Conservation (phyloP, 2,888 invertebrate genomes). For the Lobophora halterata region DNA sequence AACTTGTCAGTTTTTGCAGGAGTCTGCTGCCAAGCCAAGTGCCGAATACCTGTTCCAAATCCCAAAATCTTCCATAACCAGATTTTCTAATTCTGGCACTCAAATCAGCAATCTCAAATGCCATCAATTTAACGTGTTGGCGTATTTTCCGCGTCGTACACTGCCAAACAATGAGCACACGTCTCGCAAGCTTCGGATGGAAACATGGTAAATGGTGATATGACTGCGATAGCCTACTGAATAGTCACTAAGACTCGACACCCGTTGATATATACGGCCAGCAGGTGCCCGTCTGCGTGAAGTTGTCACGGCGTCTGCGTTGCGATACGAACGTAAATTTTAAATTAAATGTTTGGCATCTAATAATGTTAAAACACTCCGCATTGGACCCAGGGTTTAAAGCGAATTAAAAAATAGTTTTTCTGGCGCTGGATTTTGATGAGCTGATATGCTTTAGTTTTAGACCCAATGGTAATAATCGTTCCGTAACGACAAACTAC, state of each 20-base stretch:
- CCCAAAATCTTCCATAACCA: conserved; percentile 35
- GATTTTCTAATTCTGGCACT: conserved; percentile 39
- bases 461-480: no score
- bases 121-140: conserved; percentile 52
- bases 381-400: conserved; percentile 23
- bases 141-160: conserved; percentile 51
- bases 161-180: conserved; percentile 65
- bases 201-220: conserved; percentile 40
- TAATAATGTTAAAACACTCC: conserved; percentile 33
- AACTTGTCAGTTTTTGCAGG: no score
- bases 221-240: no score
- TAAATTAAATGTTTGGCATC: conserved; percentile 47
- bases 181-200: conserved; percentile 27
- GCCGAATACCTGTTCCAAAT: conserved; percentile 23
- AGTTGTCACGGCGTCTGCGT: conserved; percentile 44
- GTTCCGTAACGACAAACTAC: no score
- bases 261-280: conserved; percentile 51
- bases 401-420: conserved; percentile 18
- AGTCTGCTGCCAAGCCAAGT: conserved; percentile 11
- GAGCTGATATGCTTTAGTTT: neutral
- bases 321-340: conserved; percentile 37
- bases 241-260: no score
- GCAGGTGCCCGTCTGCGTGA: conserved; percentile 55
- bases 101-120: conserved; percentile 43
- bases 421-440: conserved; percentile 4